Conservation (phyloP, 2,888 invertebrate species). For the Colletes collaris region DNA sequence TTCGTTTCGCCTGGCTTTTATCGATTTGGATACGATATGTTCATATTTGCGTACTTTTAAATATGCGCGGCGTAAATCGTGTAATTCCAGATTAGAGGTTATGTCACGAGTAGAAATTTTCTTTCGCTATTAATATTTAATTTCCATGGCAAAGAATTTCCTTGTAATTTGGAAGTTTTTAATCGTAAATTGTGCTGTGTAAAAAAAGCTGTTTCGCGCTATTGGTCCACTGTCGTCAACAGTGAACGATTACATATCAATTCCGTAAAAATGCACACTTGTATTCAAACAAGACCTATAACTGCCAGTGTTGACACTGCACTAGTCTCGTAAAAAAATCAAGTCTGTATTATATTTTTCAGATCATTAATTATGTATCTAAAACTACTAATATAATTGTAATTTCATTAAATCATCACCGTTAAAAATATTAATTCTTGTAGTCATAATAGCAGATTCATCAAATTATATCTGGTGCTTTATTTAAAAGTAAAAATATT, state of each 20-base stretch:
- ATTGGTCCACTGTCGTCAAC: no score
- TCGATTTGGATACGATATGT: background rate
- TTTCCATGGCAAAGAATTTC: no score
- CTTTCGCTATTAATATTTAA: background rate
- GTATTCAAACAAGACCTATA: no score
- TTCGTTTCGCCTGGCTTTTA: background rate
- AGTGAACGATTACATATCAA: no score
- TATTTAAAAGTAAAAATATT: no score
- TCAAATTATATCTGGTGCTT: no score
- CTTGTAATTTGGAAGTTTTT: background rate
- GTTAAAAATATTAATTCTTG: background rate
- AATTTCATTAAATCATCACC: background rate
- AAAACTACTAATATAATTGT: background rate
- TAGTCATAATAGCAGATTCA: background rate
- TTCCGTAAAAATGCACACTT: no score
- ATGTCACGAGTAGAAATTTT: background rate
- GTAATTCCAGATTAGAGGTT: slow-evolving; percentile 6
- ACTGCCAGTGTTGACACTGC: no score
- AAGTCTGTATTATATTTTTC: no score
- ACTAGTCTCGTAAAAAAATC: no score
- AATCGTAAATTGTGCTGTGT: background rate
- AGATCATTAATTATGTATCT: no score
- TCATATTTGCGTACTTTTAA: background rate
- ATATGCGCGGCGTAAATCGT: background rate
- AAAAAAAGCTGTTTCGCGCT: background rate